Evolutionary conservation across 2,113 vertebrate species (phyloP), one percentile per base, ranked within the genome.

Genomic region (Poeciliopsis turrubarensis): DNA sequence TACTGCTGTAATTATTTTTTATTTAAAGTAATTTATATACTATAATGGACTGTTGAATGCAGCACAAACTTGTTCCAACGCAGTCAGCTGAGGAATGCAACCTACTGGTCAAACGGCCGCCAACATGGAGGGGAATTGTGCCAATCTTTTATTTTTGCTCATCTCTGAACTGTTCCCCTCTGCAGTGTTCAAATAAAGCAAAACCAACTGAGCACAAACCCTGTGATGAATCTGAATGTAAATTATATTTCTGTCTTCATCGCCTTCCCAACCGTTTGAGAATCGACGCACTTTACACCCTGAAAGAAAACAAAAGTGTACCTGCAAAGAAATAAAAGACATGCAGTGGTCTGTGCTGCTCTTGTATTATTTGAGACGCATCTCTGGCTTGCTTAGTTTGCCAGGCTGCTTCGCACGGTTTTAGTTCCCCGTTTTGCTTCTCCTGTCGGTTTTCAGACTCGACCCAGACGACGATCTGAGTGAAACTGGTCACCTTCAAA

Each of bases 21-120:
- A 94, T 95, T 94, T 94, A 94, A 90, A 90, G 88, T 95, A 94
- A 95, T 93, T 95, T 94, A 95, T 94, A 88, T 87, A 87, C 71
- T 69, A 86, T 78, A 70, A 94, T 92, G 94, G 84, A 82, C 68
- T 90, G 80, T 83, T 85, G 80, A 87, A 27, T 86, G 80, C 85
- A 90, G 92, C 92, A 94, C 91, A 91, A 74, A 80, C 73, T 39
- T 19, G 70, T 72, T 65, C 73, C 34, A 11, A 60, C 22, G 79
- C 11, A 8, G 68, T 84, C 75, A 26, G 37, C 65, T 72, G 66
- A 72, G 22, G 68, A 47, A 37, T 31, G 60, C 60, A 62, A 73
- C 29, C 73, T 80, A 79, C 60, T 32, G 44, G 1, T 65, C 34
- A 57, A 60, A 63, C 2, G 70, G 62, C 26, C 8, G 41, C 34